Conservation (phyloP, 2,888 invertebrate genomes). For the Apocheima hispidaria region DNA sequence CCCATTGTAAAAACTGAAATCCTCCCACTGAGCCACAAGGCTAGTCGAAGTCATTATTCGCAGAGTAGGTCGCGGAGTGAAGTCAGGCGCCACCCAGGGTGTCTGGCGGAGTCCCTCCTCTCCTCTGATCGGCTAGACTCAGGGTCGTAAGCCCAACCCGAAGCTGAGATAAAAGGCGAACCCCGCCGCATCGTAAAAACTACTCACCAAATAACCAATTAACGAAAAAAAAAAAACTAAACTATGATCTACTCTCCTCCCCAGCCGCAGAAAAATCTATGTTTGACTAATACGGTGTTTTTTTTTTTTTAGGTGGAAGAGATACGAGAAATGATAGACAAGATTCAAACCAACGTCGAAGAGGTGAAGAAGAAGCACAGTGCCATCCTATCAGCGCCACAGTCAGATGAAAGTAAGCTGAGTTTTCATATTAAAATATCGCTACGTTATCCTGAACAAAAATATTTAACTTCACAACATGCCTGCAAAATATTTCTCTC, state of each 20-base stretch:
- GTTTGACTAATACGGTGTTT: slow-evolving; percentile 28
- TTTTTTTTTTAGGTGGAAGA: slow-evolving; percentile 94
- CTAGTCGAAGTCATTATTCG: too few species aligned
- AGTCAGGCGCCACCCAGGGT: slow-evolving; percentile 20
- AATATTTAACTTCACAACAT: not conserved
- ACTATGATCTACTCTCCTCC: too few species aligned
- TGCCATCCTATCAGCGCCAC: slow-evolving; percentile 98
- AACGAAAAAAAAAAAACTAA: too few species aligned
- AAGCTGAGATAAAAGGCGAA: slow-evolving; percentile 56
- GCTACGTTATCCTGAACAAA: not conserved
- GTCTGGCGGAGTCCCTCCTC: slow-evolving; percentile 61
- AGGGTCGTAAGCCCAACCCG: slow-evolving; percentile 51
- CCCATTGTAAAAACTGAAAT: too few species aligned
- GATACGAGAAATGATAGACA: slow-evolving; percentile 99
- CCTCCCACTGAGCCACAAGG: too few species aligned
- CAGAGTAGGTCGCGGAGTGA: slow-evolving; percentile 48
- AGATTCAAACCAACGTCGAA: slow-evolving; percentile 99
- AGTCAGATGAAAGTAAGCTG: slow-evolving; percentile 98
- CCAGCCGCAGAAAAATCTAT: slow-evolving; percentile 18
- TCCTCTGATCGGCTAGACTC: slow-evolving; percentile 56
- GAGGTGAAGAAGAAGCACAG: slow-evolving; percentile 99
- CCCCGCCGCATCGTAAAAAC: slow-evolving; percentile 52
- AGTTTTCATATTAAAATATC: not conserved
- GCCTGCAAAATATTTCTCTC: not conserved
- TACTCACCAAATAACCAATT: slow-evolving; percentile 53